Base-by-base conservation (phyloP, 2,888 invertebrate species). In the Tenthredo amoena region DNA sequence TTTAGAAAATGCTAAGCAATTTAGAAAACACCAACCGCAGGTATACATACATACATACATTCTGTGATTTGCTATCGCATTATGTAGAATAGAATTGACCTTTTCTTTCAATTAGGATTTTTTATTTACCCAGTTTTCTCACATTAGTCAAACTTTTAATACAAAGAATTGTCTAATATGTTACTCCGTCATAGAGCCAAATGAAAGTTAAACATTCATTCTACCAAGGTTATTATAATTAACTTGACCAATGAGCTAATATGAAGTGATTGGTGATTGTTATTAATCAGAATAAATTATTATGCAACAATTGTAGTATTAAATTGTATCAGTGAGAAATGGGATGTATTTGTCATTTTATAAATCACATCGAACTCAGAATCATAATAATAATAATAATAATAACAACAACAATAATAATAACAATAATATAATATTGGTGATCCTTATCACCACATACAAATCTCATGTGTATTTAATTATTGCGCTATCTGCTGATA, bases 161-260 rank as follows among this genome's bases (percentile, higher is more conserved):
- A 62, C 68, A 68, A 31, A 68, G 34, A 68, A 7, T 26, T 34
- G 15, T 68, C 68, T 34, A 6, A 50, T 34, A 31, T 7, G 34
- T 40, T 37, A 62, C 55, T 26, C 21, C 15, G 40, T 62, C 62
- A 62, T 21, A n/a, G 68, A 34, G 68, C 40, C 68, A 79, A 85
- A 85, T 65, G 65, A 77, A 77, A 85, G 77, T 85, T 77, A 65
- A 85, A 26, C 26, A 65, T 62, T 62, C 65, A 47, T 65, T 40
- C 47, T 83, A 43, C 83, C 85, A 85, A 85, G 85, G 85, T 85
- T 85, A 79, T 43, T 62, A 77, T 34, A 74, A 76, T 84, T 84
- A 76, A 85, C 85, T 85, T 43, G 10, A 62, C 40, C 85, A 85
- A 85, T 47, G 65, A 62, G 62, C 74, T 84, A 84, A 85, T 77